A percentile compares a stretch with the other conserved stretches of the same genome.
These are phyloP conservation scores for Lycaena phlaeas DNA, from an alignment of 2,888 invertebrate species.

Conservation along the genomic window DNA sequence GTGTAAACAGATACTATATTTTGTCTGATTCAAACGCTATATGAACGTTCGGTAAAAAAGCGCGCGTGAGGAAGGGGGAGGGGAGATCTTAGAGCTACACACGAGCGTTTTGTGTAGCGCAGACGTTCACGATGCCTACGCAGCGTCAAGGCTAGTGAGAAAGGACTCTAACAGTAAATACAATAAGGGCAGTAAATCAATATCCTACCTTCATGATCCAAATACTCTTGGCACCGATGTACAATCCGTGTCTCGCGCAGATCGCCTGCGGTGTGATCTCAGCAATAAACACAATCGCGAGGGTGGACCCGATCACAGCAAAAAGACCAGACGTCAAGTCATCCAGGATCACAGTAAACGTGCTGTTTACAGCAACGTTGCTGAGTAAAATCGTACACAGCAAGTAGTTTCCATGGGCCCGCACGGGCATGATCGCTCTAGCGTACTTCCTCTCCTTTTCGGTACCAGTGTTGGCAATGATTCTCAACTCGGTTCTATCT, in stretches of 20 bases:
- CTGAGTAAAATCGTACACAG: conserved; percentile 85
- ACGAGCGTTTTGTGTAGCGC: no score
- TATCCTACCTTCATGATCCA: conserved; percentile 86
- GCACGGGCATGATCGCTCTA: conserved; percentile 89
- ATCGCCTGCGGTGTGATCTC: conserved; percentile 98
- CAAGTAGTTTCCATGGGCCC: conserved; percentile 94
- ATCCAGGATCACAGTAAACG: conserved; percentile 95
- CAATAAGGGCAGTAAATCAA: no score
- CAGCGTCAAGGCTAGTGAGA: no score
- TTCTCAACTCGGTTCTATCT: conserved; percentile 95
- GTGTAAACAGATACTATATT: no score
- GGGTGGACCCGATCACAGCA: conserved; percentile 91
- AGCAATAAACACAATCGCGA: conserved; percentile 96
- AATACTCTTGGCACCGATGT: conserved; percentile 96
- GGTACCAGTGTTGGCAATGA: conserved; percentile 94
- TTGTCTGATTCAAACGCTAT: no score
- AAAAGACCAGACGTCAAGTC: conserved; percentile 92
- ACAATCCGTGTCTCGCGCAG: conserved; percentile 94
- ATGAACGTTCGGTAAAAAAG: no score
- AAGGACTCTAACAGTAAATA: no score
- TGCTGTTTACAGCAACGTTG: conserved; percentile 97
- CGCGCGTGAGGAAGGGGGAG: no score
- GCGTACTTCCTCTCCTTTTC: conserved; percentile 88
- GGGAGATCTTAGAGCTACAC: no score
- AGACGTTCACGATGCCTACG: no score